phyloP scores from a whole-genome alignment of 92 coral and sea anemone species.

The Anthopleura xanthogrammica region DNA sequence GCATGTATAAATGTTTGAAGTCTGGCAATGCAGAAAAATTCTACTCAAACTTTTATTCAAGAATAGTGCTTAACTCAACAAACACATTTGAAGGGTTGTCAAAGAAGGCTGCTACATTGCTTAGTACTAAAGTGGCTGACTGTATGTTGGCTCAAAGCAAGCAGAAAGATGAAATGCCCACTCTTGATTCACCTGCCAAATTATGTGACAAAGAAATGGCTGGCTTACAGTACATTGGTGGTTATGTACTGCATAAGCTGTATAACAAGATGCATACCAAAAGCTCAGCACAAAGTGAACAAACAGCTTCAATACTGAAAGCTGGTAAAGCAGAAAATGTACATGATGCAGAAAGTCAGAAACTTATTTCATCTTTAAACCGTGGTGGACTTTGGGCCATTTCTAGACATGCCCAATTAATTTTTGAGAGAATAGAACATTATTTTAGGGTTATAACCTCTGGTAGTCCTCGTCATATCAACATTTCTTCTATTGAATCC shows the following conservation, averaged over 20 bases:
- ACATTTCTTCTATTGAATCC: background rate
- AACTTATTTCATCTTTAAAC: slow-evolving; percentile 34
- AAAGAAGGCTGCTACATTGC: slow-evolving; percentile 32
- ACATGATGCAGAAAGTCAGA: slow-evolving; percentile 26
- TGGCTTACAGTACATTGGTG: slow-evolving; percentile 30
- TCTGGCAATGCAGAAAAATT: slow-evolving; percentile 55
- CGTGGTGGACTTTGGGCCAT: slow-evolving; percentile 43
- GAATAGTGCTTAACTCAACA: slow-evolving; percentile 32
- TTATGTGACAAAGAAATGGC: slow-evolving; percentile 30
- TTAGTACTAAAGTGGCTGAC: slow-evolving; percentile 50
- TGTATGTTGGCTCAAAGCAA: slow-evolving; percentile 45
- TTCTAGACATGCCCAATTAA: slow-evolving; percentile 26
- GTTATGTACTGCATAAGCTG: slow-evolving; percentile 30
- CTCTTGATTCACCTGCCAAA: slow-evolving; percentile 18
- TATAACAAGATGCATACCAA: slow-evolving; percentile 19
- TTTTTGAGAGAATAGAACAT: slow-evolving; percentile 33
- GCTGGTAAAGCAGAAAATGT: slow-evolving; percentile 28
- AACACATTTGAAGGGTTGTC: slow-evolving; percentile 19
- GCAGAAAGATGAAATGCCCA: slow-evolving; percentile 28
- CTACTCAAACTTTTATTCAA: slow-evolving; percentile 38
- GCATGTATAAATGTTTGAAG: slow-evolving; percentile 29
- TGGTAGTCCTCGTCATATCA: background rate
- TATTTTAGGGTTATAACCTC: slow-evolving; percentile 34
- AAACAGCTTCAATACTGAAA: slow-evolving; percentile 35
- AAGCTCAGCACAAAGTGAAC: slow-evolving; percentile 23